Evolutionary conservation across 1,140 invertebrate genomes (phyloP), one percentile per base, ranked within the genome.

Genomic region (Pogonomyrmex barbatus): DNA sequence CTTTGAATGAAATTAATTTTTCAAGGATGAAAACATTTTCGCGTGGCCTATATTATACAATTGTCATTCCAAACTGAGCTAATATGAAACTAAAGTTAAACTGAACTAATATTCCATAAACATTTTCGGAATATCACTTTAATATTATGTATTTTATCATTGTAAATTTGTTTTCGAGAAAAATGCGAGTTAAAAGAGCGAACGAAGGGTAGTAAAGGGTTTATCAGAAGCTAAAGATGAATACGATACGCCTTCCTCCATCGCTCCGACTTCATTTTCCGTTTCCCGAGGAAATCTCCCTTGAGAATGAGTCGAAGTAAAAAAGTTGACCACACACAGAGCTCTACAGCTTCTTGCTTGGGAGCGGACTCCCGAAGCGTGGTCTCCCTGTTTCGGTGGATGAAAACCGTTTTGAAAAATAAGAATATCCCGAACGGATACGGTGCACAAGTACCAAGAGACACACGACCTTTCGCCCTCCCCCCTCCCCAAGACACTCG

Each of bases 381-480:
- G 87, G 87, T 67, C 87, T 87, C 60, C 88, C 24, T 24, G 88
- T 90, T 89, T 90, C 78, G 82, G 58, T 73, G 88, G 85, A 83
- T 89, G 73, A 89, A 89, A 24, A 24, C 24, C 24, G 24, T 24
- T 58, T 65, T 62, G 47, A 58, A 89, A 24, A 88, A 89, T 89
- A 89, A 89, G 88, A 83, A 71, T 89, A 78, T 89, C 88, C 79
- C 67, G 71, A 84, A 56, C 85, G 88, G 88, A 89, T 83, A 60
- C 54, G 73, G 65, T 65, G 73, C 79, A 42, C 71, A 24, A 24
- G 24, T 24, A 24, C 24, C 24, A 24, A 24, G 24, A 24, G 24
- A 24, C 24, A 24, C 24, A 24, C 24, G 24, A 24, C 24, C 24
- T 54, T 63, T 56, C 45, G 12, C 9, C 5, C 30, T 30, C 30